These are phyloP conservation scores for Laterallus jamaicensis DNA, from an alignment of 2,113 vertebrate species.

Conservation along the genomic window DNA sequence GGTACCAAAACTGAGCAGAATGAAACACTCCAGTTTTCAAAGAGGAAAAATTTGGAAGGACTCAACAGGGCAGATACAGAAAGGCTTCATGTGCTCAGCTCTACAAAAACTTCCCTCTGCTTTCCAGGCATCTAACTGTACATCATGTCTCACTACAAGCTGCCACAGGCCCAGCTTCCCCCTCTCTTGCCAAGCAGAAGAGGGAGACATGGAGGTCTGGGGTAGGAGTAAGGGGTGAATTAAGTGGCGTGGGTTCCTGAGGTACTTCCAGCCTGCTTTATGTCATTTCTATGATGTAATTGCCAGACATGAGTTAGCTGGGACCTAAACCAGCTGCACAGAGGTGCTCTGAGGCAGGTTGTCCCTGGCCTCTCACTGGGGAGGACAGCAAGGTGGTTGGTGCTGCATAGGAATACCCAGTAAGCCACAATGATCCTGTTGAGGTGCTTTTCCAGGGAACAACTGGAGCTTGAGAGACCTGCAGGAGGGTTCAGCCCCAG, in stretches of 20 bases:
- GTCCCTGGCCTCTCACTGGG: background rate
- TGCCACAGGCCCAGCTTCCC: background rate
- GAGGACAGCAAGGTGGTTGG: fast-evolving
- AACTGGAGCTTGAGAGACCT: too few relatives aligned
- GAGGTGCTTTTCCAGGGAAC: background rate
- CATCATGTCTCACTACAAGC: fast-evolving
- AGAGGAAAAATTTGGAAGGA: background rate
- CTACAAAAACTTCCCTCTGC: background rate
- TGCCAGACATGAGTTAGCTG: background rate
- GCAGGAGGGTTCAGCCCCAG: background rate
- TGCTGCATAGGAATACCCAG: background rate
- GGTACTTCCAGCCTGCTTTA: background rate
- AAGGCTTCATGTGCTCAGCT: background rate
- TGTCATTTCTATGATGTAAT: background rate
- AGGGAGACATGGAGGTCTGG: background rate
- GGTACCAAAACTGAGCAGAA: slow-evolving; percentile 2
- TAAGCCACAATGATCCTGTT: too few relatives aligned
- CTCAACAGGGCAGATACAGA: background rate
- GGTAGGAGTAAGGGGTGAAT: background rate
- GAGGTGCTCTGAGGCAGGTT: background rate
- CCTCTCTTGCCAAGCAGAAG: background rate
- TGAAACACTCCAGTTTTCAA: background rate
- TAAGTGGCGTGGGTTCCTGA: fast-evolving
- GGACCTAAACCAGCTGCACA: background rate
- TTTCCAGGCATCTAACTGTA: background rate